A percentile compares a stretch with the other conserved stretches of the same genome.
These are phyloP conservation scores for Acinonyx jubatus DNA, from an alignment of 2,113 vertebrate species.

Conservation along the genomic window DNA sequence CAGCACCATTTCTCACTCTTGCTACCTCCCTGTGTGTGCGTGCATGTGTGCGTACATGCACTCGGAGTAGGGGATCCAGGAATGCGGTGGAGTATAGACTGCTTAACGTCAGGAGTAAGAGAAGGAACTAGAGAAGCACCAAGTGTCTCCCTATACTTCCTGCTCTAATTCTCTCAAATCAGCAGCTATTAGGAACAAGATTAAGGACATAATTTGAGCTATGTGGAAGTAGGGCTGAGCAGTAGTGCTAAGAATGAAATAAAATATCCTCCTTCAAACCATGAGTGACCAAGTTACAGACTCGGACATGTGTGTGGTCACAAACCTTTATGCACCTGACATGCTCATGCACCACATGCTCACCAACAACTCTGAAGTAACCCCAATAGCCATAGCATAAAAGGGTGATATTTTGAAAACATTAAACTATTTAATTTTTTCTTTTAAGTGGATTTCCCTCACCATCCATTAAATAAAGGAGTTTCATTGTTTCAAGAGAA, in stretches of 20 bases:
- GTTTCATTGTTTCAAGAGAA: background rate
- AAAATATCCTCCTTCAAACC: background rate
- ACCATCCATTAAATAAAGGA: background rate
- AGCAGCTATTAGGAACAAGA: background rate
- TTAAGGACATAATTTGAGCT: background rate
- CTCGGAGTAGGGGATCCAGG: background rate
- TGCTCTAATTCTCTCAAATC: background rate
- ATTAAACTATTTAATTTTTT: conserved; percentile 17
- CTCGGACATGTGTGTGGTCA: background rate
- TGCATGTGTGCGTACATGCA: too few relatives aligned
- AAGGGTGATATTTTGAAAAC: background rate
- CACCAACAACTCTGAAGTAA: background rate
- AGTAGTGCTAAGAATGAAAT: background rate
- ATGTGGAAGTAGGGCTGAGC: background rate
- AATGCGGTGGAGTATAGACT: background rate
- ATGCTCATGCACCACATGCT: background rate
- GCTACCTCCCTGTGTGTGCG: background rate
- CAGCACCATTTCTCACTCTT: background rate
- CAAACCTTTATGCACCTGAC: background rate
- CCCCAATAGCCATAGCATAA: background rate
- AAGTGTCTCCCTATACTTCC: background rate
- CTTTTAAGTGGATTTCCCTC: background rate
- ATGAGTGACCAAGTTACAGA: background rate
- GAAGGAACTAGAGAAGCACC: background rate
- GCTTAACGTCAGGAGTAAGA: background rate